A percentile compares a stretch with the other conserved stretches of the same genome.
Evolutionary conservation across 2,888 invertebrate species (phyloP).

Genomic region (Dolichomitus sp.): DNA sequence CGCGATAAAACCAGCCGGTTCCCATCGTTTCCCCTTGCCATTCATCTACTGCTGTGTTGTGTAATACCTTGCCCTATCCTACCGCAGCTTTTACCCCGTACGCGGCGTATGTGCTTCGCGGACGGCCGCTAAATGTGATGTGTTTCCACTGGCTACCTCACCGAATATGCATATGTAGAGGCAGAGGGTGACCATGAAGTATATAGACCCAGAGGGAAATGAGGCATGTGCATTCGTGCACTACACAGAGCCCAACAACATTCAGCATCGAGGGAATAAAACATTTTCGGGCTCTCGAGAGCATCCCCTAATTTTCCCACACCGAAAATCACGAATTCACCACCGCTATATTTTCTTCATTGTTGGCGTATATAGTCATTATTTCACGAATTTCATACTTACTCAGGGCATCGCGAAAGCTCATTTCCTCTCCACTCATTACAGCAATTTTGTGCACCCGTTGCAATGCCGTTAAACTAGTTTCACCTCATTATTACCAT

Average conservation of each 20-base stretch:
- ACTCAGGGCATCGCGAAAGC: slow-evolving; percentile 1
- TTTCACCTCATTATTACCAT: not conserved
- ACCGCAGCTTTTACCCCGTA: not conserved
- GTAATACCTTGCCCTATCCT: not conserved
- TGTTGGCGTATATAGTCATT: not conserved
- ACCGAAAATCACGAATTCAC: not conserved
- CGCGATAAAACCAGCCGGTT: slow-evolving; percentile 34
- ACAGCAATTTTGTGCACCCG: not conserved
- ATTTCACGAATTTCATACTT: slow-evolving; percentile 1
- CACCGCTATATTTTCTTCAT: not conserved
- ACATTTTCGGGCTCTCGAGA: not conserved
- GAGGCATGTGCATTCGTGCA: not conserved
- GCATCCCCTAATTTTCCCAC: slow-evolving; percentile 1
- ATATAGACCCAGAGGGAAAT: not conserved
- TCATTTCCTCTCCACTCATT: slow-evolving; percentile 9
- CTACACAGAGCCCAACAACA: not conserved
- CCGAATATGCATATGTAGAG: not conserved
- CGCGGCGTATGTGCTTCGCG: slow-evolving; percentile 5
- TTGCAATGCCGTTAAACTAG: slow-evolving; percentile 3
- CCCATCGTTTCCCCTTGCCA: slow-evolving; percentile 4
- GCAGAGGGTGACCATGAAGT: not conserved
- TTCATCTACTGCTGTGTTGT: slow-evolving; percentile 6
- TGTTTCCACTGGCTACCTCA: not conserved
- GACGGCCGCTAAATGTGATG: not conserved
- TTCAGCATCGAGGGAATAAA: not conserved